Conservation (phyloP, 2,113 vertebrate species). For the Catharus minimus region DNA sequence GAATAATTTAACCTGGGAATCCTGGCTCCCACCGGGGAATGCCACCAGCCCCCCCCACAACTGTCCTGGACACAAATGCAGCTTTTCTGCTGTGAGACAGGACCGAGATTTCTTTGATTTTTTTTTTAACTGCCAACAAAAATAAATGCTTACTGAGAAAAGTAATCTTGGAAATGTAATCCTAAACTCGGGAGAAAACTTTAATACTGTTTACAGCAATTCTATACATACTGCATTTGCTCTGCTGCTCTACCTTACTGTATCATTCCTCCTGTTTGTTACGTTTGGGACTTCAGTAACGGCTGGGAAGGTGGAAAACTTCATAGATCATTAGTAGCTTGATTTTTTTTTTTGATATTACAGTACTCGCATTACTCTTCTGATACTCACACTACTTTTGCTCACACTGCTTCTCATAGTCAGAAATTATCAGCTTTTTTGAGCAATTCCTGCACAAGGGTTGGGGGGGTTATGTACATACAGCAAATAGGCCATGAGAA, state of each 20-base stretch:
- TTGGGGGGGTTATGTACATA: background rate
- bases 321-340: background rate
- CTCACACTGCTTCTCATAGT: background rate
- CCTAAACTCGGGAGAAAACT: background rate
- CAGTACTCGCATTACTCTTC: background rate
- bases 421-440: background rate
- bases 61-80: background rate
- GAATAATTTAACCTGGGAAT: background rate
- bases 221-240: background rate
- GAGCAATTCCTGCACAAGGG: background rate
- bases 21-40: background rate
- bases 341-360: background rate
- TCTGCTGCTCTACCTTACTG: background rate
- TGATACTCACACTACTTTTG: background rate
- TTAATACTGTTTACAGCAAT: background rate
- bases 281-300: background rate
- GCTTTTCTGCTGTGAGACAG: background rate
- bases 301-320: background rate
- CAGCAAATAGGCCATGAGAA: background rate
- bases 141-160: background rate
- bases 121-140: background rate
- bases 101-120: background rate
- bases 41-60: background rate
- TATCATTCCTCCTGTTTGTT: background rate
- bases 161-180: background rate